Conservation (phyloP, 2,888 invertebrate genomes). For the Nomada fabriciana region DNA sequence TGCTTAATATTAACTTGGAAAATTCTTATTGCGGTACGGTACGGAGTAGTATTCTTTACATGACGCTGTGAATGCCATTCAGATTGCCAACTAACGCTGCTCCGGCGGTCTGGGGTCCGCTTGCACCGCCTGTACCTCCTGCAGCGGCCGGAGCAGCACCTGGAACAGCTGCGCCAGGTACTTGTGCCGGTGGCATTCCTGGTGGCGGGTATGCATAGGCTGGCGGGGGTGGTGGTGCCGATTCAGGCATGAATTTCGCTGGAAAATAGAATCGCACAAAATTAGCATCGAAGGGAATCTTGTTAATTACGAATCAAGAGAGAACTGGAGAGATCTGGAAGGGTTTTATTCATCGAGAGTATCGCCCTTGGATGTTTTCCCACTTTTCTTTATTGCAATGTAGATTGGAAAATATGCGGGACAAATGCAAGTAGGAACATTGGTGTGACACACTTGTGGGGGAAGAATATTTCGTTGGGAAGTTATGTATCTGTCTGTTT, state of each 20-base stretch:
- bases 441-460: too few species aligned
- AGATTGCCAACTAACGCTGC: constrained; percentile 69
- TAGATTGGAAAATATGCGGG: too few species aligned
- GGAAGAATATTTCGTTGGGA: not conserved
- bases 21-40: constrained; percentile 47
- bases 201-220: constrained; percentile 73
- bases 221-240: constrained; percentile 76
- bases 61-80: constrained; percentile 49
- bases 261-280: constrained; percentile 53
- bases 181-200: constrained; percentile 30
- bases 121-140: constrained; percentile 32
- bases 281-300: not conserved
- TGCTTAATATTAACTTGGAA: constrained; percentile 45
- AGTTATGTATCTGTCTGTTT: constrained; percentile 65
- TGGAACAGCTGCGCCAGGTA: constrained; percentile 62
- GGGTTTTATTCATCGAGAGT: too few species aligned
- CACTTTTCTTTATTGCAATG: too few species aligned
- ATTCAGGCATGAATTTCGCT: constrained; percentile 83
- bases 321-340: not conserved
- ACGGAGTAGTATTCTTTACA: constrained; percentile 38
- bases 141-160: constrained; percentile 62
- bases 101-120: constrained; percentile 49
- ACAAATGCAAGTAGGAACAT: too few species aligned
- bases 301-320: not conserved
- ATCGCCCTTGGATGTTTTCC: too few species aligned